Evolutionary conservation across 1,140 invertebrate species (phyloP), one percentile per base, ranked within the genome.

Genomic region (Campoletis sonorensis): DNA sequence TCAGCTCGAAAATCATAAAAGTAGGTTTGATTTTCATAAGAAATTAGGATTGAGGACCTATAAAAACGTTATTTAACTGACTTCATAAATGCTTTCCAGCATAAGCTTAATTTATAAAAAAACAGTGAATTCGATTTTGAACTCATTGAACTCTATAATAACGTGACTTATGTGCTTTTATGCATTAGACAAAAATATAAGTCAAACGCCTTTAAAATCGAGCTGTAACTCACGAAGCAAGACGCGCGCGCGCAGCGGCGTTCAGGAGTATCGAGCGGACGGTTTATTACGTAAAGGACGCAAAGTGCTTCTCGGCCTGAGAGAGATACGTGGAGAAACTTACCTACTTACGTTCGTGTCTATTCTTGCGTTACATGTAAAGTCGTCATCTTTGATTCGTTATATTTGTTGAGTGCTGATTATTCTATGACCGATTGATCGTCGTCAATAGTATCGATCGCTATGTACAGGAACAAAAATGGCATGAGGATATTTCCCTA

Each of bases 211-310:
- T 18, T 15, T 75, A 75, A 26, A 23, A 54, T 30, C 72, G 49
- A 58, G 45, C 27, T 49, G 72, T 75, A 75, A 75, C 58, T 75
- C 72, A 75, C 26, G 40, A 75, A 15, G 21, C 72, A 26, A 30
- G 72, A 58, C 72, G 72, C 49, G 72, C 49, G 67, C 67, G 27
- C 67, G 67, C 67, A 27, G 4, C 67, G 30, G 27, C 49, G 23
- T 18, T 49, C 33, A 18, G 26, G 72, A 30, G 49, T 75, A 75
- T 75, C 72, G 72, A 51, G 40, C 49, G 40, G 72, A 27, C 26
- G 45, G 72, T 49, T 75, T 75, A 75, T 75, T 75, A 75, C 72
- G 72, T 75, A 75, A 75, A 75, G 72, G 72, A 75, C 72, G 72
- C 72, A 49, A 75, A 75, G 72, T 54, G 49, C 49, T 54, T 30